Evolutionary conservation across 2,888 invertebrate genomes (phyloP).

Genomic region (Phyllotreta cruciferae): DNA sequence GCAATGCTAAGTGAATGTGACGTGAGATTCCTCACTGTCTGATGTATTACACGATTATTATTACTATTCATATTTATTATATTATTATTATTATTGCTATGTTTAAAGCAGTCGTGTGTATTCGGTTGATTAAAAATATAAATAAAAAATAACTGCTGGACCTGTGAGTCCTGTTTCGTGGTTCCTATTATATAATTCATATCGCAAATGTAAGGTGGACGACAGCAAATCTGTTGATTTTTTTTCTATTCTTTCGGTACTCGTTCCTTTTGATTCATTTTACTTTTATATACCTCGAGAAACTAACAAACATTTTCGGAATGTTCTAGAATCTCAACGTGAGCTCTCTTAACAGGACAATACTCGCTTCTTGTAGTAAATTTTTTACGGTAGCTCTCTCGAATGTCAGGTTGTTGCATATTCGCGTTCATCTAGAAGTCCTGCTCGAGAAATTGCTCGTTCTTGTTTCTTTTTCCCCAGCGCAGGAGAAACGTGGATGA

Average conservation of each 20-base stretch:
- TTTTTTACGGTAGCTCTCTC: slow-evolving; percentile 9
- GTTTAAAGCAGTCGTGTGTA: slow-evolving; percentile 59
- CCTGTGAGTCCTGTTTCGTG: slow-evolving; percentile 36
- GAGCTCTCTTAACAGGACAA: slow-evolving; percentile 37
- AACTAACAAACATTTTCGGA: slow-evolving; percentile 36
- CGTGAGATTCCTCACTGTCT: slow-evolving; percentile 56
- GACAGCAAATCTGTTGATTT: slow-evolving; percentile 39
- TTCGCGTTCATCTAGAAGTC: too few relatives aligned
- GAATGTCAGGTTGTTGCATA: not conserved
- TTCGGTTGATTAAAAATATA: slow-evolving; percentile 45
- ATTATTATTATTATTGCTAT: slow-evolving; percentile 57
- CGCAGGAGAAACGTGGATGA: too few relatives aligned
- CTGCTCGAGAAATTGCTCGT: too few relatives aligned
- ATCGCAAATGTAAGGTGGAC: slow-evolving; percentile 55
- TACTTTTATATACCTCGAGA: slow-evolving; percentile 46
- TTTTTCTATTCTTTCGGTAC: slow-evolving; percentile 40
- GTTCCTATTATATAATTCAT: slow-evolving; percentile 61
- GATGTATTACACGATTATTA: slow-evolving; percentile 63
- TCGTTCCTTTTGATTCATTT: slow-evolving; percentile 40
- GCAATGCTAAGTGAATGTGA: slow-evolving; percentile 62
- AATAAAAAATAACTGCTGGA: slow-evolving; percentile 51
- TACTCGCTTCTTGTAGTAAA: slow-evolving; percentile 35
- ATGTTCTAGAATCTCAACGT: slow-evolving; percentile 31
- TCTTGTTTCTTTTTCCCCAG: too few relatives aligned
- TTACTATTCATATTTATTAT: slow-evolving; percentile 63